Conservation (phyloP, 2,113 vertebrate genomes). For the Campylomormyrus numenius region DNA sequence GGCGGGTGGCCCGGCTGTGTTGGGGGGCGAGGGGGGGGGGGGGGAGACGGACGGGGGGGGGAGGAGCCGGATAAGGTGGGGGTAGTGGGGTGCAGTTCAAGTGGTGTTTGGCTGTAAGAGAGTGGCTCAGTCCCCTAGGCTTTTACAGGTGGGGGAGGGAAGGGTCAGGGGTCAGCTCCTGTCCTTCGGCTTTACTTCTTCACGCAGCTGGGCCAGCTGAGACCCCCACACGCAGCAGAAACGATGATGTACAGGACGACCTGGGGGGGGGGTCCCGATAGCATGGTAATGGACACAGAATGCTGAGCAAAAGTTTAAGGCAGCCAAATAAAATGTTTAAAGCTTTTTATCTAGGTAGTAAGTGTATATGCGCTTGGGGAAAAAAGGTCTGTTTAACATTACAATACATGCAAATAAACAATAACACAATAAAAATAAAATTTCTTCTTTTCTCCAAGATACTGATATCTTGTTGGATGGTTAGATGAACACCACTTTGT, state of each 20-base stretch:
- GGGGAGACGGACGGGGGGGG: background rate
- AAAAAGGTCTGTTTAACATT: background rate
- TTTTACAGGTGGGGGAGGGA: background rate
- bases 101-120: background rate
- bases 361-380: background rate
- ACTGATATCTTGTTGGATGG: background rate
- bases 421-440: background rate
- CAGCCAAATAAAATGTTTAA: background rate
- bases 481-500: background rate
- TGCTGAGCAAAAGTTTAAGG: background rate
- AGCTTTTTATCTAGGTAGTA: background rate
- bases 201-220: constrained; percentile 78
- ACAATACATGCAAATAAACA: background rate
- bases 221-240: constrained; percentile 75
- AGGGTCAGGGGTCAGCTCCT: background rate
- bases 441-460: background rate
- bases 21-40: background rate
- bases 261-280: constrained; percentile 45
- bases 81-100: constrained; percentile 4
- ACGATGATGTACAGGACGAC: constrained; percentile 84
- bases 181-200: constrained; percentile 56
- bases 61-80: background rate
- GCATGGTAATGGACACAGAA: background rate
- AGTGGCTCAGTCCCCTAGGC: background rate
- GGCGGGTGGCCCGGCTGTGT: no score